These are phyloP conservation scores for Oxyruncus cristatus DNA, from an alignment of 2,113 vertebrate genomes.

Conservation along the genomic window DNA sequence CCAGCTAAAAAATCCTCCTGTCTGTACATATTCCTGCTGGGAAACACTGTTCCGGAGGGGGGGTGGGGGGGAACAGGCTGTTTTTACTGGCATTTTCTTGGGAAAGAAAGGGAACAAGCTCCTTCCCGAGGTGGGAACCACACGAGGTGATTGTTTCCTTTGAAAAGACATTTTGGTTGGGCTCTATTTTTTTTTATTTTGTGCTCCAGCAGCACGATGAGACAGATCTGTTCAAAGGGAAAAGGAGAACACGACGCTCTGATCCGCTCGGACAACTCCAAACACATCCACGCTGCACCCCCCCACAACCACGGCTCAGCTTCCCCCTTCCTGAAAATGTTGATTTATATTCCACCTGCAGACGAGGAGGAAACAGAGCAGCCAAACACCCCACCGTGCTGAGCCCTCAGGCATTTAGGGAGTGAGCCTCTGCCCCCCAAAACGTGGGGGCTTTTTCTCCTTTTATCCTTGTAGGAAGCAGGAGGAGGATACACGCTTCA, in stretches of 20 bases:
- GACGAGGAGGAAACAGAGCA: background rate
- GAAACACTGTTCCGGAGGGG: background rate
- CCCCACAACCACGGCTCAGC: fast-evolving
- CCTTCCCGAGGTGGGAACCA: background rate
- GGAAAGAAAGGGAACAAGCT: background rate
- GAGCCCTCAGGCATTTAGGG: background rate
- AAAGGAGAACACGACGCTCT: background rate
- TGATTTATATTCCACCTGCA: background rate
- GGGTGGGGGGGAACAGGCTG: background rate
- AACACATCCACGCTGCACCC: no score
- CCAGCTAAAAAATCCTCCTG: background rate
- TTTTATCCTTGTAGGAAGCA: background rate
- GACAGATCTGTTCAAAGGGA: background rate
- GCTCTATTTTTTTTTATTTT: background rate
- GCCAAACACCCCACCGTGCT: fast-evolving
- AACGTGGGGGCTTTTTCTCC: background rate
- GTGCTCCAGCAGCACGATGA: background rate
- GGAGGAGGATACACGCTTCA: background rate
- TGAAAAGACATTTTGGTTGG: background rate
- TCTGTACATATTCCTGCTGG: background rate
- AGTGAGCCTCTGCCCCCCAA: background rate
- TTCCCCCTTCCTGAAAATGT: background rate
- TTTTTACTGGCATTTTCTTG: background rate
- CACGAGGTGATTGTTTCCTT: background rate
- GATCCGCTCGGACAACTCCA: background rate